Evolutionary conservation across 64 coral and sea anemone species (phyloP), one percentile per base, ranked within the genome.

Genomic region (Actinia tenebrosa): DNA sequence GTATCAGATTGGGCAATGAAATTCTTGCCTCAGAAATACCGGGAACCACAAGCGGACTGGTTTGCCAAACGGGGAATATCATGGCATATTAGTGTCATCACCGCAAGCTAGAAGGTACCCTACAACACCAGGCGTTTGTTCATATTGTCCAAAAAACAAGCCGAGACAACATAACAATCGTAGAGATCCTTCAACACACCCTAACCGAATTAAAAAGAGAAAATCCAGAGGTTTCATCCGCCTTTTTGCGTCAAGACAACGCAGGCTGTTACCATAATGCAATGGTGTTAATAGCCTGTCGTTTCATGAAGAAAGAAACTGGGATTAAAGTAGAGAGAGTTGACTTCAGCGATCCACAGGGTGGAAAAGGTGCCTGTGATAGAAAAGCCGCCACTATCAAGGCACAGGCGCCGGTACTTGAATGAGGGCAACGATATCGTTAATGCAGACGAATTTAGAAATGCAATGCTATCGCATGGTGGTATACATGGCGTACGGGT

Each of bases 1-100:
- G n/a, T n/a, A n/a, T n/a, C n/a, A 53, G 85, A 86, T 44, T 86
- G 84, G 61, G 84, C 84, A 17, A 86, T 86, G 84, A 37, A 71
- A 71, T 71, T 71, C n/a, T 71, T 71, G 64, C 64, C 64, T 5
- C 64, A 71, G 64, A 71, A 71, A 26, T 71, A 71, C 19, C 61
- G 64, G 1, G 64, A 71, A 71, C 22, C 64, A 3, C 64, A 71
- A 20, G 64, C 64, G 6, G 64, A 22, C 20, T 80, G 78, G 78
- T 80, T 80, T 20, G 78, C 78, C 3, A 80, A 80, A 52, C 27
- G 78, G 45, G 78, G 78, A 3, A 80, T 80, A 25, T 80, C 78
- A 20, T 80, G 78, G 78, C 78, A 80, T 80, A 80, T 80, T 11
- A 78, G 72, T 78, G 43, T 78, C 72, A 25, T 78, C 10, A 6